Percentiles rank a stretch among this genome's conserved stretches.
Evolutionary conservation across 2,113 vertebrate genomes (phyloP).

Genomic region (Trichechus manatus): DNA sequence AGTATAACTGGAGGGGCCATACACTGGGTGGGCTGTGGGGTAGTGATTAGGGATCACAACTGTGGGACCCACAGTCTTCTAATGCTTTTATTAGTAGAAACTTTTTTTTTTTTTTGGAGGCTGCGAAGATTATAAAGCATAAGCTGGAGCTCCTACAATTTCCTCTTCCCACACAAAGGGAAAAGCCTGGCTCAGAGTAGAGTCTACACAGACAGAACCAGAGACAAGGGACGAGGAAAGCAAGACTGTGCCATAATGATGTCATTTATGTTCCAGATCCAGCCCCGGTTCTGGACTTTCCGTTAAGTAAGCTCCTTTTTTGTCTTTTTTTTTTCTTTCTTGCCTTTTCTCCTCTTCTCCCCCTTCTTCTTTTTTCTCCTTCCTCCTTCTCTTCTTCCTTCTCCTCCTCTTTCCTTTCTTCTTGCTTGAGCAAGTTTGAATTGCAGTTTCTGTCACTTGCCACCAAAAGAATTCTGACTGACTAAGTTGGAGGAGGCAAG

Average conservation of each 20-base stretch:
- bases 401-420: background rate
- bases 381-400: fast-evolving
- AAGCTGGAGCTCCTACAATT: background rate
- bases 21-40: too few species aligned
- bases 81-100: too few species aligned
- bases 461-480: background rate
- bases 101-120: background rate
- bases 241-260: background rate
- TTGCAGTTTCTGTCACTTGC: constrained; percentile 1
- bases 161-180: background rate
- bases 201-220: background rate
- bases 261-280: background rate
- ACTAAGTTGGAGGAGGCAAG: background rate
- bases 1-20: too few species aligned
- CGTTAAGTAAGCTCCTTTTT: background rate
- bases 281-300: background rate
- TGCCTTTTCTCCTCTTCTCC: fast-evolving
- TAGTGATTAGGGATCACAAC: too few species aligned
- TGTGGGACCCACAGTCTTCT: too few species aligned
- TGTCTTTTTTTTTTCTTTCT: background rate
- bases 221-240: background rate
- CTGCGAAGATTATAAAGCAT: background rate
- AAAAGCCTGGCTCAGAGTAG: background rate
- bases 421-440: background rate
- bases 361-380: fast-evolving